Base-by-base conservation (phyloP, 2,888 invertebrate species). In the Apodemia hepburni region DNA sequence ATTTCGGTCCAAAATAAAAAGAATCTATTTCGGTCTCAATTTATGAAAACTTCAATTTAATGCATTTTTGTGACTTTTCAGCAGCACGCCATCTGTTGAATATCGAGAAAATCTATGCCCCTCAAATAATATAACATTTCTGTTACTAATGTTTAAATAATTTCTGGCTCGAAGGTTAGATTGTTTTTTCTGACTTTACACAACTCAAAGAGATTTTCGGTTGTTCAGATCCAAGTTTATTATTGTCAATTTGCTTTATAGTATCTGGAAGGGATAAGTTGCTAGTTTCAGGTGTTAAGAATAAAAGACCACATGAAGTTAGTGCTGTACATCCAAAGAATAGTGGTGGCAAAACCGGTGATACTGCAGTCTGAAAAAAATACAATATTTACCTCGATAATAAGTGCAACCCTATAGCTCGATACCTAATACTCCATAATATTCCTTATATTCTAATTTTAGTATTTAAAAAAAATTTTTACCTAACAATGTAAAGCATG, bases 241-340 rank as follows among this genome's bases (percentile, higher is more conserved):
- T 54, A 54, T 7, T 15, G 11, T 54, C 27, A 6, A 87, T 77
- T 67, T 89, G 85, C 2, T 78, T 77, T 22, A 88, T 81, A 3
- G 87, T 88, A 70, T 86, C 85, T 72, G 81, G 75, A 1, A 89
- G 80, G 0, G 87, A 84, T 17, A 78, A 65, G 17, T 76, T 76
- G 65, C 78, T 86, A 0, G 88, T 89, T 73, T 89, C 88, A 0
- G 88, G 87, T 15, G 84, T 85, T 0, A 83, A 66, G 17, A 70
- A 72, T 3, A 86, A 68, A 0, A 83, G 75, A 1, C 76, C 33
- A 0, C 88, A 85, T 0, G 88, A 71, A 4, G 80, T 60, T 6
- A 84, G 61, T 0, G 92, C 79, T 15, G 84, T 35, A 5, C 12
- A 3, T 18, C 51, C 61, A 9, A 61, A 33, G 22, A 51, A 61